Percentiles rank a stretch among this genome's conserved stretches.
phyloP scores from a whole-genome alignment of 2,113 vertebrate species.

The Xiphophorus couchianus region DNA sequence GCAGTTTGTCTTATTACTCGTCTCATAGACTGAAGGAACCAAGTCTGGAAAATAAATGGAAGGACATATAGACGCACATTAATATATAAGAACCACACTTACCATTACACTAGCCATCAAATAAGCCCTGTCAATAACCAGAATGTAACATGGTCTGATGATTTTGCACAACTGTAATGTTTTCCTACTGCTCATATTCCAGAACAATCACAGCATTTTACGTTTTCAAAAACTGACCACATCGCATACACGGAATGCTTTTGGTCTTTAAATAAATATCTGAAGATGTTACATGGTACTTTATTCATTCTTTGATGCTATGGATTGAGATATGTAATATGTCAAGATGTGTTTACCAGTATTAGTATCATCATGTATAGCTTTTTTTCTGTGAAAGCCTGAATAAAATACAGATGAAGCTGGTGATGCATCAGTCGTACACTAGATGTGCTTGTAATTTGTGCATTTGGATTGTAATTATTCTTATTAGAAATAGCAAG shows the following conservation, averaged over 20 bases:
- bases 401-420: constrained; percentile 73
- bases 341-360: constrained; percentile 72
- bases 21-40: constrained; percentile 52
- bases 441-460: constrained; percentile 22
- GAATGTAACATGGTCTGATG: constrained; percentile 68
- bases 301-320: constrained; percentile 66
- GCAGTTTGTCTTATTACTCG: constrained; percentile 45
- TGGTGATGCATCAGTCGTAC: constrained; percentile 31
- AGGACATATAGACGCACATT: constrained; percentile 61
- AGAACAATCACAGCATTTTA: constrained; percentile 54
- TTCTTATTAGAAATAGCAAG: background rate
- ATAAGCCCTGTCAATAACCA: constrained; percentile 66
- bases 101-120: constrained; percentile 66
- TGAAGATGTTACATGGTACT: constrained; percentile 54
- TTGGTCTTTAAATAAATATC: constrained; percentile 58
- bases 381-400: constrained; percentile 71
- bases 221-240: constrained; percentile 56
- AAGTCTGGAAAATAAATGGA: constrained; percentile 36
- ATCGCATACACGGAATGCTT: constrained; percentile 36
- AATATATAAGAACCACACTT: constrained; percentile 66
- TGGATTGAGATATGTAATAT: constrained; percentile 71
- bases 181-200: constrained; percentile 65
- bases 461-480: background rate
- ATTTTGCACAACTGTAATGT: constrained; percentile 69
- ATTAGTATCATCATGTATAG: constrained; percentile 74